Evolutionary conservation across 2,888 invertebrate genomes (phyloP).

Genomic region (Diarsia rubi): DNA sequence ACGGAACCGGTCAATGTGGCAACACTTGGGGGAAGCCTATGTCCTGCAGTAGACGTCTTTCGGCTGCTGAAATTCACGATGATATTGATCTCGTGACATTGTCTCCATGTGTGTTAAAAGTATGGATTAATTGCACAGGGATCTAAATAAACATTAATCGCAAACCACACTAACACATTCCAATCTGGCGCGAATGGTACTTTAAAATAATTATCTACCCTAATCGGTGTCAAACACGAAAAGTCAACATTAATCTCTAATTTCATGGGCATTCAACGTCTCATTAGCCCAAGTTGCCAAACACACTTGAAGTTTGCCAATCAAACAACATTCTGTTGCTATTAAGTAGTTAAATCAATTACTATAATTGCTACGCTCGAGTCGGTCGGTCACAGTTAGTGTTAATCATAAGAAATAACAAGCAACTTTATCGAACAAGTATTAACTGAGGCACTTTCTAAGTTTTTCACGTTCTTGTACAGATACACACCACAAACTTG

Average conservation of each 20-base stretch:
- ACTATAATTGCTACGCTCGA: conserved; percentile 65
- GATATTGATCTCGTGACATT: background rate
- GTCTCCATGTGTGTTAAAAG: background rate
- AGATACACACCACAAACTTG: conserved; percentile 16
- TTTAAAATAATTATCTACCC: conserved; percentile 36
- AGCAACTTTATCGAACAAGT: conserved; percentile 31
- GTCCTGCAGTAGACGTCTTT: too few species aligned
- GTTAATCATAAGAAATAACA: conserved; percentile 54
- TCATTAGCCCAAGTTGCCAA: conserved; percentile 48
- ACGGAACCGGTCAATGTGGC: too few species aligned
- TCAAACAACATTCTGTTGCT: conserved; percentile 65
- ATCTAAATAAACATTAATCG: background rate
- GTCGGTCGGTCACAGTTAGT: conserved; percentile 47
- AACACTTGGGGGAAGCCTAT: too few species aligned
- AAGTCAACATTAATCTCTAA: conserved; percentile 25
- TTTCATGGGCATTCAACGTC: conserved; percentile 31
- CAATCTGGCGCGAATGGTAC: conserved; percentile 5
- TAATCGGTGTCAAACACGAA: conserved; percentile 24
- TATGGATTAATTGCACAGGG: background rate
- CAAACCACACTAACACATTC: background rate
- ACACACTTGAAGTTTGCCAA: conserved; percentile 63
- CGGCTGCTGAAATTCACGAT: too few species aligned
- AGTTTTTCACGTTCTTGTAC: conserved; percentile 24
- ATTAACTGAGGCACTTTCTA: conserved; percentile 12
- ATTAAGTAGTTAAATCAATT: conserved; percentile 69